These are phyloP conservation scores for Apostichopus leukothele DNA, from an alignment of 53 echinoderm and acorn worm genomes.

Conservation along the genomic window DNA sequence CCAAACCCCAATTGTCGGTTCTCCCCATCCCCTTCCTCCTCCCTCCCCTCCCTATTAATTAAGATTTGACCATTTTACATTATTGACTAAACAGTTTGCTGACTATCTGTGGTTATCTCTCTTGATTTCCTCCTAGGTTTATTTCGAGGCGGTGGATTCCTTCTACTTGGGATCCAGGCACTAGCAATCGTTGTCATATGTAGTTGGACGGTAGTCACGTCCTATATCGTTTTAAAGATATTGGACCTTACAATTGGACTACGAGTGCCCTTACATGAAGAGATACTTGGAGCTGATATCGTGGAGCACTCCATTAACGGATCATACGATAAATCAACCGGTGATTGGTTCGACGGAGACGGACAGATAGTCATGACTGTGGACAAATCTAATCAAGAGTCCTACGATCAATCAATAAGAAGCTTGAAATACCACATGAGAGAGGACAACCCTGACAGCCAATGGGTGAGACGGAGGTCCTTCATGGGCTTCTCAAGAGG, in stretches of 20 bases:
- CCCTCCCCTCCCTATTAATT: no score
- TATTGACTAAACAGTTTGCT: no score
- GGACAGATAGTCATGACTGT: constrained; percentile 60
- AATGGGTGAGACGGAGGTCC: constrained; percentile 9
- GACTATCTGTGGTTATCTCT: neutral
- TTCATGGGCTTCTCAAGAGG: constrained; percentile 28
- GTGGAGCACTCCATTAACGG: constrained; percentile 92
- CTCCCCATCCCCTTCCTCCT: no score
- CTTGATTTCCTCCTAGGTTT: constrained; percentile 55
- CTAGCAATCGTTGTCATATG: constrained; percentile 63
- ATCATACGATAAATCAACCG: constrained; percentile 67
- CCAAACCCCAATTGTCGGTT: no score
- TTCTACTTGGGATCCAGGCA: constrained; percentile 68
- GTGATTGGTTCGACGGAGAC: constrained; percentile 64
- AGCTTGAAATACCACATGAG: constrained; percentile 35
- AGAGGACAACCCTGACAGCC: neutral
- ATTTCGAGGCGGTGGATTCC: constrained; percentile 72
- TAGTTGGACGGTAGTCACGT: constrained; percentile 67
- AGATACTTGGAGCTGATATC: constrained; percentile 85
- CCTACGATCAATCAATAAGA: constrained; percentile 49
- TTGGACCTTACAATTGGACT: constrained; percentile 79
- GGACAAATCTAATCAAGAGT: constrained; percentile 25
- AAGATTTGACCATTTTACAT: no score
- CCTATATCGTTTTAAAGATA: constrained; percentile 57
- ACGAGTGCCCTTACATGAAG: constrained; percentile 85